These are phyloP conservation scores for Uloborus diversus DNA, from an alignment of 1,140 invertebrate species.

Conservation along the genomic window DNA sequence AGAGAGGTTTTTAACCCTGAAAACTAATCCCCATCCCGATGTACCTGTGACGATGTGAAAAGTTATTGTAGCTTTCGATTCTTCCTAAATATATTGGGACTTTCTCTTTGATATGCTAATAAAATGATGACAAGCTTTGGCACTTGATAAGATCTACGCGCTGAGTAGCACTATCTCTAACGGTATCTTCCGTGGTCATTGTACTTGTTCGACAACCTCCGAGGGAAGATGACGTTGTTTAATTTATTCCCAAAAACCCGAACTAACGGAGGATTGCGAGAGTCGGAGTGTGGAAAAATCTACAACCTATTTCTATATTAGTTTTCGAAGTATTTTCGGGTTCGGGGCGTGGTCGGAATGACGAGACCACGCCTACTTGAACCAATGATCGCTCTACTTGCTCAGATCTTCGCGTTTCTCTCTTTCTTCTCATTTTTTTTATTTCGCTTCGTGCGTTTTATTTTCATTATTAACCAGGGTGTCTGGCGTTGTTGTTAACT, in stretches of 20 bases:
- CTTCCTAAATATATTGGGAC: conserved; percentile 13
- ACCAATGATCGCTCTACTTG: conserved; percentile 42
- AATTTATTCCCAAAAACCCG: no score
- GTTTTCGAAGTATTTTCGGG: background rate
- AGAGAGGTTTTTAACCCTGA: conserved; percentile 37
- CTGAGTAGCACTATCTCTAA: background rate
- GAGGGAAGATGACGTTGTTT: conserved; percentile 3
- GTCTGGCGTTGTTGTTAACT: conserved; percentile 39
- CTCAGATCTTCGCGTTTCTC: background rate
- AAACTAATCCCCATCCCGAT: background rate
- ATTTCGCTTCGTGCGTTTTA: background rate
- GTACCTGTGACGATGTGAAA: background rate
- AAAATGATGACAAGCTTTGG: background rate
- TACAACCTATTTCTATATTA: background rate
- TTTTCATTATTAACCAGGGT: conserved; percentile 29
- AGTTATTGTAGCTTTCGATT: background rate
- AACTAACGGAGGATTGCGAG: no score
- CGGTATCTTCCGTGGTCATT: background rate
- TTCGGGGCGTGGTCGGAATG: background rate
- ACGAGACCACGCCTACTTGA: background rate
- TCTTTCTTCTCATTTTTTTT: background rate
- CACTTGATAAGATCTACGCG: conserved; percentile 5
- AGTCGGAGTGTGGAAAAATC: background rate
- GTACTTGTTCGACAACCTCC: background rate
- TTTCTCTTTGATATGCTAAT: conserved; percentile 28